phyloP scores from a whole-genome alignment of 2,888 invertebrate genomes.

The Sminthurides aquaticus region DNA sequence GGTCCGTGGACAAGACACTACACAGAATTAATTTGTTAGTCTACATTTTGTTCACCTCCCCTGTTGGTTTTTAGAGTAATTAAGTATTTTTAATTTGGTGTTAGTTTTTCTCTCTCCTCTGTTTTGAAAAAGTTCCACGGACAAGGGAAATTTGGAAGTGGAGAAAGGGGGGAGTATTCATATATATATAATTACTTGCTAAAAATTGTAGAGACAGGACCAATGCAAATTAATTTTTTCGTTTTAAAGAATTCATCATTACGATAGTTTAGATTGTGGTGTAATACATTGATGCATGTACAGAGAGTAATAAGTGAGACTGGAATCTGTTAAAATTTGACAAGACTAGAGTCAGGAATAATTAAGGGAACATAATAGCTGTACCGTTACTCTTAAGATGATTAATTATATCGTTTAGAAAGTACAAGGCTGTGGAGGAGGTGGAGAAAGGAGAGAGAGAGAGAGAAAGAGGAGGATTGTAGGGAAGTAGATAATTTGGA shows the following conservation, averaged over 20 bases:
- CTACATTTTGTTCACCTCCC: neutral
- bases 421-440: too few relatives aligned
- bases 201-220: neutral
- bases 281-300: neutral
- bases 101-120: neutral
- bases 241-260: neutral
- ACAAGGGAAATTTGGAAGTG: neutral
- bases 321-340: neutral
- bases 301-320: neutral
- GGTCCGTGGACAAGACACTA: slow-evolving; percentile 16
- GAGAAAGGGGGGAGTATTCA: neutral
- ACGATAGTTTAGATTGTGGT: neutral
- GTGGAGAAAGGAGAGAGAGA: too few relatives aligned
- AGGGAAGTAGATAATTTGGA: too few relatives aligned
- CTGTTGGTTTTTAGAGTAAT: neutral
- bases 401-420: too few relatives aligned
- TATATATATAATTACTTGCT: too few relatives aligned
- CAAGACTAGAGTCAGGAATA: neutral
- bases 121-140: neutral
- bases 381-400: neutral
- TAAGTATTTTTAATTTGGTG: neutral
- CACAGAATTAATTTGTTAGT: neutral
- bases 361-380: neutral
- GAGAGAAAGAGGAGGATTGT: too few relatives aligned
- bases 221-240: neutral